A percentile compares a stretch with the other conserved stretches of the same genome.
phyloP scores from a whole-genome alignment of 2,113 vertebrate genomes.

The Sinocyclocheilus rhinocerous region DNA sequence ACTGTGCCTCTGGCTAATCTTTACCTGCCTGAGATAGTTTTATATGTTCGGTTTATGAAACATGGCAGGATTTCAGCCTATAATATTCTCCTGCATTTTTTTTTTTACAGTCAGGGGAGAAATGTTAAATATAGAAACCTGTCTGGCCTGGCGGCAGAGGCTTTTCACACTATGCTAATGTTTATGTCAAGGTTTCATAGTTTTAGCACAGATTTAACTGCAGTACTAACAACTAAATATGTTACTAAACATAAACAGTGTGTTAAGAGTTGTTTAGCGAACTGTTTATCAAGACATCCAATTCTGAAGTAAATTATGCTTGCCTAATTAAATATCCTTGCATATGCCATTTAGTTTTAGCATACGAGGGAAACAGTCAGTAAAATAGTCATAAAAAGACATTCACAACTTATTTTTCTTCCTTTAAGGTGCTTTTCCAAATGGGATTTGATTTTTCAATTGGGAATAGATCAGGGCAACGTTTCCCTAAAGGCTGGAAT shows the following conservation, averaged over 20 bases:
- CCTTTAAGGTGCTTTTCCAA: not conserved
- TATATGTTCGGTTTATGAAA: not conserved
- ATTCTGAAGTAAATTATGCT: not conserved
- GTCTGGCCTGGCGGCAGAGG: not conserved
- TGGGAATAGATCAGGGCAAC: not conserved
- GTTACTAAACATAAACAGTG: not conserved
- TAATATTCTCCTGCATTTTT: not conserved
- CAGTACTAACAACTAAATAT: not conserved
- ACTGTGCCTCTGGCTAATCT: not conserved
- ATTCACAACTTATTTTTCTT: not conserved
- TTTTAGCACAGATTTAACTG: not conserved
- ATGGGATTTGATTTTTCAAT: not conserved
- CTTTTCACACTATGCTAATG: conserved; percentile 11
- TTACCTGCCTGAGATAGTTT: not conserved
- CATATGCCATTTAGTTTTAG: not conserved
- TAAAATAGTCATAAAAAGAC: not conserved
- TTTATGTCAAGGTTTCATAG: not conserved
- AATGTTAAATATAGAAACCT: conserved; percentile 20
- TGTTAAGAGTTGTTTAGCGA: not conserved
- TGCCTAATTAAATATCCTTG: not conserved
- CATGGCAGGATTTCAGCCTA: not conserved
- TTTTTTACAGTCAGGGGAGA: not conserved
- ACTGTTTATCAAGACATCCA: not conserved
- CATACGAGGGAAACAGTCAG: not conserved
- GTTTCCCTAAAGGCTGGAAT: not conserved